Base-by-base conservation (phyloP, 1,140 invertebrate genomes). In the Apis cerana region DNA sequence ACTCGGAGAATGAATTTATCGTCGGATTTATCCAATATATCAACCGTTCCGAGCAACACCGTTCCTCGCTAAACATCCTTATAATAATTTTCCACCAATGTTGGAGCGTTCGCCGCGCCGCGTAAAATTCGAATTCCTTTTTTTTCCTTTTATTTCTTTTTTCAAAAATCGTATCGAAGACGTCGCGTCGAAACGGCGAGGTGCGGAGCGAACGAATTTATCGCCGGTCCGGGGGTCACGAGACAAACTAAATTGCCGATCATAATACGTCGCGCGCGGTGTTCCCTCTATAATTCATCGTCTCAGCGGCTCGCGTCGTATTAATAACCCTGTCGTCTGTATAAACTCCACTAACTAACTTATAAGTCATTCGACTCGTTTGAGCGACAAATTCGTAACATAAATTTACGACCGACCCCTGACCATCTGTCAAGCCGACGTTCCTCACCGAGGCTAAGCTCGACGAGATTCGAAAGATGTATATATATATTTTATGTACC, bases 331-430 rank as follows among this genome's bases (percentile, higher is more conserved):
- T 70, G 65, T 62, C 64, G 81, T 70, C 75, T 71, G 67, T 77
- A 77, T 71, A 82, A 82, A 82, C 75, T 82, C 75, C 65, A 67
- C 65, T 82, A 82, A 82, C 81, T 71, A 82, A 82, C 81, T 82
- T 82, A 82, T 70, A 78, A 77, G 81, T 77, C 75, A 77, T 78
- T 84, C 74, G 71, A 83, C 65, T 84, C 62, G 68, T 79, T 81
- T 68, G 72, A 76, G 71, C 64, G 82, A 87, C 59, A 87, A 77
- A 88, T 87, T 88, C 54, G 68, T 43, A 61, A 76, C 52, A 48
- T 84, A 81, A 87, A 88, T 88, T 43, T 81, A 84, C 54, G 69
- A 64, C 71, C 74, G 79, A 87, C 79, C 75, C 82, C 78, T 75
- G 82, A 88, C 61, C 75, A 56, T 33, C 65, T 74, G 65, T 71